These are phyloP conservation scores for Anoura caudifer DNA, from an alignment of 2,113 vertebrate genomes.

Conservation along the genomic window DNA sequence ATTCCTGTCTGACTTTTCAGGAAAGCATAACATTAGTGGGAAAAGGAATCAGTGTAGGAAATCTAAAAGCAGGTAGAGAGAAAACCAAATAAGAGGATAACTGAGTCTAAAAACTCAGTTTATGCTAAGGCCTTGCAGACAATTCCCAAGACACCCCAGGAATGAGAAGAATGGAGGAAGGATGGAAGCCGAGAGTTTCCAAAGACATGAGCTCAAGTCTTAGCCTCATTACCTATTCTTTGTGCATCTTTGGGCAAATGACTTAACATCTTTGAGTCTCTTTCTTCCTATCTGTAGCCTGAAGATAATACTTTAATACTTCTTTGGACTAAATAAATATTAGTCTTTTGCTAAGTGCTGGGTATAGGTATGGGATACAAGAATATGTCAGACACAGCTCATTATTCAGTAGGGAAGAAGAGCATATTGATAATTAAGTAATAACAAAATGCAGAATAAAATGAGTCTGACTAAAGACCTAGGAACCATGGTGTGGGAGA, in stretches of 20 bases:
- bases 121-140: neutral
- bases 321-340: neutral
- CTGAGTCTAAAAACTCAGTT: neutral
- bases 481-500: neutral
- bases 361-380: no score
- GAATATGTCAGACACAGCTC: neutral
- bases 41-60: neutral
- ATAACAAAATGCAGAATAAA: neutral
- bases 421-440: neutral
- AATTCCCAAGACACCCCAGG: neutral
- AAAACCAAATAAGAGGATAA: neutral
- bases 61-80: neutral
- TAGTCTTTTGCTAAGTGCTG: neutral
- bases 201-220: neutral
- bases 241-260: neutral
- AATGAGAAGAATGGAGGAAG: neutral
- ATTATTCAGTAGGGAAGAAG: neutral
- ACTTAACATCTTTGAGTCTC: neutral
- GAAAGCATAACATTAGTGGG: neutral
- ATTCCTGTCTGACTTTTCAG: neutral
- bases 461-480: neutral
- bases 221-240: neutral
- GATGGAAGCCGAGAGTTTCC: no score
- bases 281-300: neutral
- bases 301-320: neutral